Evolutionary conservation across 53 echinoderm and acorn worm species (phyloP).

Genomic region (Crossaster papposus): DNA sequence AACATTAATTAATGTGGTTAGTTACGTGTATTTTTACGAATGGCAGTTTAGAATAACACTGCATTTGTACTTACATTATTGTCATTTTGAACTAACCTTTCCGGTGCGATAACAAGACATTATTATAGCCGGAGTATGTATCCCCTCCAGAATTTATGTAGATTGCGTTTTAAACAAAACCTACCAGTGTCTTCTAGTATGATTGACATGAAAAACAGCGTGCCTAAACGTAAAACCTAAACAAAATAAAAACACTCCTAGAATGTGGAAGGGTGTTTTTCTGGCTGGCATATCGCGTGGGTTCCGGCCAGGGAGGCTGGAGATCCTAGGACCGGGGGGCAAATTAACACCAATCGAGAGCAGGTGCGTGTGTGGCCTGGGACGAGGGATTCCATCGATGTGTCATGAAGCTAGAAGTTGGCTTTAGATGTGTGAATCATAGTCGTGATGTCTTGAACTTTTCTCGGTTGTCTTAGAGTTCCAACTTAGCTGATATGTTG

Average conservation of each 20-base stretch:
- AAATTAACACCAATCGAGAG: constrained; percentile 51
- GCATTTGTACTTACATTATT: too few species aligned
- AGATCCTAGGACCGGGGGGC: constrained; percentile 19
- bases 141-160: background rate
- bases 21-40: too few species aligned
- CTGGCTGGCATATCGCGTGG: constrained; percentile 6
- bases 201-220: constrained; percentile 30
- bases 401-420: constrained; percentile 1
- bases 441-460: constrained; percentile 22
- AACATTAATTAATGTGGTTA: too few species aligned
- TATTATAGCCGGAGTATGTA: background rate
- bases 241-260: background rate
- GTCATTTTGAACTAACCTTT: too few species aligned
- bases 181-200: background rate
- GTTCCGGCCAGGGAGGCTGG: background rate
- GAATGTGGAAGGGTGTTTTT: background rate
- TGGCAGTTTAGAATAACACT: too few species aligned
- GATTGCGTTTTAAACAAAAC: constrained; percentile 8
- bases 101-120: too few species aligned
- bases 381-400: background rate
- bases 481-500: background rate
- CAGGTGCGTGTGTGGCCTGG: constrained; percentile 33
- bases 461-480: background rate
- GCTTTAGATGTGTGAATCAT: constrained; percentile 15
- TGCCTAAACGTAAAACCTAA: background rate